These are phyloP conservation scores for Argyra leucocephala DNA, from an alignment of 2,888 invertebrate species.

Conservation along the genomic window DNA sequence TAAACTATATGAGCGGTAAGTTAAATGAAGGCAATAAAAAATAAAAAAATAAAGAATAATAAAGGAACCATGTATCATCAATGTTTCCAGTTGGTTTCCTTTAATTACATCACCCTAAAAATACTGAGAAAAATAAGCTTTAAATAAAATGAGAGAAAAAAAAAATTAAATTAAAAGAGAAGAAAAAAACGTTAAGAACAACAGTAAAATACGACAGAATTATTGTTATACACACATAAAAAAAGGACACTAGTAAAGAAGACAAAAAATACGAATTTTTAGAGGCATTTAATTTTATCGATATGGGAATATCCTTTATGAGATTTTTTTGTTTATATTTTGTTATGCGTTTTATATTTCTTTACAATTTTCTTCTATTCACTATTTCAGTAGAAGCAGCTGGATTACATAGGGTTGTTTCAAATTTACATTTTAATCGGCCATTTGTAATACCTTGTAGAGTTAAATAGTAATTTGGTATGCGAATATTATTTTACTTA, in stretches of 20 bases:
- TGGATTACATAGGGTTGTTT: too few relatives aligned
- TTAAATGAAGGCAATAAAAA: not conserved
- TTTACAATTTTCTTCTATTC: too few relatives aligned
- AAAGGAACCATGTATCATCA: conserved; percentile 9
- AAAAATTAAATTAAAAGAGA: not conserved
- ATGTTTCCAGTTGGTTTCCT: conserved; percentile 10
- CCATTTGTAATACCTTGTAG: too few relatives aligned
- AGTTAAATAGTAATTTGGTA: too few relatives aligned
- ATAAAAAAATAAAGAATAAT: not conserved
- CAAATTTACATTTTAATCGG: too few relatives aligned
- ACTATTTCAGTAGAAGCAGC: too few relatives aligned
- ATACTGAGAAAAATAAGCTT: too few relatives aligned
- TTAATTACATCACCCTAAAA: conserved; percentile 6
- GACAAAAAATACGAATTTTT: not conserved
- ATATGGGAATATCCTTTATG: not conserved
- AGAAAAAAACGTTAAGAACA: not conserved
- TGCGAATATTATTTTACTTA: too few relatives aligned
- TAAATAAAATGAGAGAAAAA: not conserved
- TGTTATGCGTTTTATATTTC: not conserved
- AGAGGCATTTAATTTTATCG: not conserved
- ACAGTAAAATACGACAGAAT: not conserved
- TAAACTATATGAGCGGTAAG: too few relatives aligned
- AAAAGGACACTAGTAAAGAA: not conserved
- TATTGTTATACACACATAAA: not conserved
- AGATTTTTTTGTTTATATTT: not conserved